Evolutionary conservation across 2,797 vertebrate genomes (phyloP).

Genomic region (Scleropages formosus): DNA sequence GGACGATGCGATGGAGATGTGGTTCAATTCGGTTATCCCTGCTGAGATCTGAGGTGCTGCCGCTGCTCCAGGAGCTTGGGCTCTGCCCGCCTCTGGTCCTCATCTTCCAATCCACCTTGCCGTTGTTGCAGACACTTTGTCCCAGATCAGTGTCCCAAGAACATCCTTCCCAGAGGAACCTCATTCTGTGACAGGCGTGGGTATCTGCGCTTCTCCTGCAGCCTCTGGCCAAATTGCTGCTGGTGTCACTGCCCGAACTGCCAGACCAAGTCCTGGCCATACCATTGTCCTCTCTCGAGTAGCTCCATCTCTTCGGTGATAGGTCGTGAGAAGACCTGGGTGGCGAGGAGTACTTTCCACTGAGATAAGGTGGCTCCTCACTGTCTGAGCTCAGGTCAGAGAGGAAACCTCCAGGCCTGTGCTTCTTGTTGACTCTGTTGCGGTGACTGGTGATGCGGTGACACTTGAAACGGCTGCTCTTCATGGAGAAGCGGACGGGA

Average conservation of each 20-base stretch:
- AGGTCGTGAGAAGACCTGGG: slow-evolving; percentile 43
- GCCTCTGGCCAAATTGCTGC: slow-evolving; percentile 57
- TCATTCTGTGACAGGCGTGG: too few species aligned
- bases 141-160: too few species aligned
- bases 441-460: slow-evolving; percentile 44
- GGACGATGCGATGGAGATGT: slow-evolving; percentile 29
- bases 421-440: slow-evolving; percentile 50
- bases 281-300: slow-evolving; percentile 48
- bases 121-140: slow-evolving; percentile 31
- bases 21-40: slow-evolving; percentile 47
- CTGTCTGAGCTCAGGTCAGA: slow-evolving; percentile 56
- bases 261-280: slow-evolving; percentile 39
- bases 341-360: slow-evolving; percentile 49
- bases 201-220: too few species aligned
- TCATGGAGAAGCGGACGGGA: slow-evolving; percentile 30
- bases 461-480: slow-evolving; percentile 45
- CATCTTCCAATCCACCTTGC: not conserved
- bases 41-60: slow-evolving; percentile 66
- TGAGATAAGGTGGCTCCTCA: slow-evolving; percentile 42
- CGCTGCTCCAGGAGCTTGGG: slow-evolving; percentile 66
- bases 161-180: too few species aligned
- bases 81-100: slow-evolving; percentile 45
- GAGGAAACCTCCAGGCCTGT: slow-evolving; percentile 52
- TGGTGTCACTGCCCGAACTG: slow-evolving; percentile 55
- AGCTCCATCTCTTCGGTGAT: slow-evolving; percentile 51